Evolutionary conservation across 2,113 vertebrate genomes (phyloP), one percentile per base, ranked within the genome.

Genomic region (Narcine bancroftii): DNA sequence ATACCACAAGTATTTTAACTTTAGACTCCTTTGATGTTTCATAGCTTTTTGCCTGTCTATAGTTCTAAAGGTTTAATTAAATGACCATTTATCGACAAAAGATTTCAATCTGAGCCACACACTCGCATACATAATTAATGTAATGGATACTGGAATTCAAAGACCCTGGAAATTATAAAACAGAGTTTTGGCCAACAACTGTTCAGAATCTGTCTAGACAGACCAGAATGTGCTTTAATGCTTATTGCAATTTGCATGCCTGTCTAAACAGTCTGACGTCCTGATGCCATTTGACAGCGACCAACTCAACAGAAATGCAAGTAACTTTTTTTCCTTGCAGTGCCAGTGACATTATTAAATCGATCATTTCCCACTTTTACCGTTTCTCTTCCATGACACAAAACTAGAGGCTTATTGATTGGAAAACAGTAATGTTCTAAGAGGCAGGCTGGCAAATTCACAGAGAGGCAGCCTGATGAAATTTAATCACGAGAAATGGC

Each of bases 171-270:
- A 65, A 65, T 63, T 33, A 87, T 87, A 87, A 65, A 56, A 89
- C 13, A 89, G 3, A 50, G 21, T 9, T 89, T 65, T 39, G 17
- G 85, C 33, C 53, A 89, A 89, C 85, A 89, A 89, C 33, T 63
- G n/a, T 89, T 89, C 85, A 63, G 83, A 15, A 83, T 53, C 79
- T 89, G n/a, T 60, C 85, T 39, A 65, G 85, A 89, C 56, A 0
- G 56, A 17, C 36, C 33, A 89, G 60, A 65, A 89, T 60, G 29
- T 42, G n/a, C 56, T 39, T 69, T 65, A 65, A 56, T 63, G 36
- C 83, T 89, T 53, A 53, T 13, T 89, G 17, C 17, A 17, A 89
- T 87, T 87, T 42, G 17, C 85, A 89, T 89, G 85, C 19, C 17
- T 63, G 60, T 6, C 33, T 65, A 65, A 65, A 89, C 56, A 60